Evolutionary conservation across 2,888 invertebrate genomes (phyloP).

Genomic region (Aphrophora alni): DNA sequence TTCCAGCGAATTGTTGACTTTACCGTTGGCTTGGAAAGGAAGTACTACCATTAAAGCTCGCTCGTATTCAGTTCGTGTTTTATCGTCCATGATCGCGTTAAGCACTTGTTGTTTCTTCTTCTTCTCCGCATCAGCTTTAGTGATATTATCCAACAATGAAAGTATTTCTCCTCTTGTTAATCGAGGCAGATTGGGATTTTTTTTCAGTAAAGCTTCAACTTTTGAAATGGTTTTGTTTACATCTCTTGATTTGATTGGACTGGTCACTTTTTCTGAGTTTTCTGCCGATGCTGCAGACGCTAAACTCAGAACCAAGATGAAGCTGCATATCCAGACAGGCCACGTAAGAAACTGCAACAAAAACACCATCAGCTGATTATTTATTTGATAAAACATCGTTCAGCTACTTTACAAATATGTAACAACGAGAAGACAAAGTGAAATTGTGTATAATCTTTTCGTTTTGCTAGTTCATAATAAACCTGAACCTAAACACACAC

Average conservation of each 20-base stretch:
- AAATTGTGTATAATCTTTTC: too few relatives aligned
- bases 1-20: conserved; percentile 52
- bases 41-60: conserved; percentile 70
- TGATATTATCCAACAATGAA: conserved; percentile 70
- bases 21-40: conserved; percentile 67
- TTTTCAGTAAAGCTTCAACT: conserved; percentile 68
- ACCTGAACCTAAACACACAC: too few relatives aligned
- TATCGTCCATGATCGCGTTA: conserved; percentile 44
- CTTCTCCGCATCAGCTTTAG: conserved; percentile 49
- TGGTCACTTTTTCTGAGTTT: background rate
- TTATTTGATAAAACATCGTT: background rate
- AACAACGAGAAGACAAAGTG: too few relatives aligned
- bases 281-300: background rate
- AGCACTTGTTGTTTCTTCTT: conserved; percentile 29
- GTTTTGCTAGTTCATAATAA: too few relatives aligned
- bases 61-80: conserved; percentile 57
- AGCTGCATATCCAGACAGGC: background rate
- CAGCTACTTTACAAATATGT: background rate
- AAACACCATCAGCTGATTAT: background rate
- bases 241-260: conserved; percentile 54
- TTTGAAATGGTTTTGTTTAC: conserved; percentile 70
- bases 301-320: background rate
- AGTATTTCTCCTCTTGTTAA: conserved; percentile 70
- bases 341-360: background rate
- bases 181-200: conserved; percentile 68